Conservation (phyloP, 2,797 vertebrate genomes). For the Dendrocincla tyrannina region DNA sequence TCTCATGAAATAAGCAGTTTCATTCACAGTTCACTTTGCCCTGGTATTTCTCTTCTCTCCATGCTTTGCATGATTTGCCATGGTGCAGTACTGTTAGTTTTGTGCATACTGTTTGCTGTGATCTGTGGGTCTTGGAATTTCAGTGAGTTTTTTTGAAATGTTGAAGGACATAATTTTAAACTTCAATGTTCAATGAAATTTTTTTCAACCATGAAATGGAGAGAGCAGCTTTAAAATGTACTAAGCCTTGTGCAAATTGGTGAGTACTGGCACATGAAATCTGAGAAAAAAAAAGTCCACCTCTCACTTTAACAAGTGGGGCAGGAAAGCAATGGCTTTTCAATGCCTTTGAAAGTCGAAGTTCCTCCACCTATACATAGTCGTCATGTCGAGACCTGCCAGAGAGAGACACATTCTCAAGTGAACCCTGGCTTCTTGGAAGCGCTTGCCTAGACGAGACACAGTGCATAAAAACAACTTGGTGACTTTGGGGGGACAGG, state of each 20-base stretch:
- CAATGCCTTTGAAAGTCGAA: slow-evolving; percentile 87
- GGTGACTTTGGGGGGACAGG: slow-evolving; percentile 83
- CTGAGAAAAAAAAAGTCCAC: slow-evolving; percentile 78
- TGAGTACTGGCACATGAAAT: slow-evolving; percentile 98
- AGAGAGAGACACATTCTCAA: slow-evolving; percentile 99
- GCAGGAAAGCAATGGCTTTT: slow-evolving; percentile 86
- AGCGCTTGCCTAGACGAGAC: slow-evolving; percentile 98
- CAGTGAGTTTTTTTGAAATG: slow-evolving; percentile 85
- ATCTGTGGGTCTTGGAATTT: slow-evolving; percentile 84
- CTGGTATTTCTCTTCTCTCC: slow-evolving; percentile 88
- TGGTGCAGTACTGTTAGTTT: slow-evolving; percentile 85
- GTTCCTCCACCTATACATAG: slow-evolving; percentile 96
- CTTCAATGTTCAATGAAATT: slow-evolving; percentile 78
- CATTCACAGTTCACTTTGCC: slow-evolving; percentile 87
- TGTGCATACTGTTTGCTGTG: slow-evolving; percentile 79
- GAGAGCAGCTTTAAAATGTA: slow-evolving; percentile 93
- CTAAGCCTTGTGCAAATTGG: slow-evolving; percentile 91
- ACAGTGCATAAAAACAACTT: slow-evolving; percentile 83
- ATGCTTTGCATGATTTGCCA: slow-evolving; percentile 93
- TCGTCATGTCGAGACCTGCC: slow-evolving; percentile 99
- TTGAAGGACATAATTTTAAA: slow-evolving; percentile 80
- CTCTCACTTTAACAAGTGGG: slow-evolving; percentile 88
- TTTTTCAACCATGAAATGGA: slow-evolving; percentile 87
- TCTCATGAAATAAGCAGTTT: slow-evolving; percentile 85
- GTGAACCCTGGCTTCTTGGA: slow-evolving; percentile 99